A percentile compares a stretch with the other conserved stretches of the same genome.
Conservation (phyloP, 1,140 invertebrate species). For the Drosophila nigromelanica region DNA sequence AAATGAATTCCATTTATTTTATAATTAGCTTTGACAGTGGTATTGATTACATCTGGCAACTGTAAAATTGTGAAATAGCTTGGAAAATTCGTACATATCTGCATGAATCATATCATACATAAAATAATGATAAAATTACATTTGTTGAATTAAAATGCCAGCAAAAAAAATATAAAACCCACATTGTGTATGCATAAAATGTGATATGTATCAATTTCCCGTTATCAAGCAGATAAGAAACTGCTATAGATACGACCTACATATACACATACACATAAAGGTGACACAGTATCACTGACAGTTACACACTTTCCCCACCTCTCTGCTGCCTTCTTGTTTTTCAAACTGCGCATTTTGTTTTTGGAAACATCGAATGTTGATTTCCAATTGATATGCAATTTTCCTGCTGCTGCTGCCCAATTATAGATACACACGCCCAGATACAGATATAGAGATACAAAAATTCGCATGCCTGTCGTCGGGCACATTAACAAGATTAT, state of each 20-base stretch:
- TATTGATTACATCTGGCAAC: not conserved
- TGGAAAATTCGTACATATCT: conserved; percentile 12
- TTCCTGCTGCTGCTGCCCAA: conserved; percentile 10
- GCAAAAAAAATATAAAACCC: not conserved
- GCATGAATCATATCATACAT: conserved; percentile 36
- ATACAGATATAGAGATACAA: not conserved
- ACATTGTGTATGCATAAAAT: conserved; percentile 7
- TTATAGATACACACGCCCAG: conserved; percentile 3
- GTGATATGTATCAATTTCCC: conserved; percentile 47
- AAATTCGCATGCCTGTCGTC: conserved; percentile 11
- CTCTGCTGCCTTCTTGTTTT: not conserved
- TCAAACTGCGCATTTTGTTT: conserved; percentile 69
- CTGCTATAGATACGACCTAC: conserved; percentile 11
- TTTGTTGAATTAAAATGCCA: conserved; percentile 17
- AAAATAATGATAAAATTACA: conserved; percentile 50
- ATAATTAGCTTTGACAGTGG: conserved; percentile 7
- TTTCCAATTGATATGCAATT: conserved; percentile 58
- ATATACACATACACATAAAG: conserved; percentile 19
- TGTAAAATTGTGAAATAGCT: conserved; percentile 16
- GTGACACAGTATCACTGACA: conserved; percentile 30
- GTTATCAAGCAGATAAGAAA: conserved; percentile 43
- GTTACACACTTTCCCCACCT: conserved; percentile 11
- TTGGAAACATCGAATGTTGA: conserved; percentile 55
- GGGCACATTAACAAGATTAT: conserved; percentile 52
- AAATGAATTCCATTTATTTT: conserved; percentile 20